Evolutionary conservation across 2,113 vertebrate genomes (phyloP).

Genomic region (Anser cygnoides): DNA sequence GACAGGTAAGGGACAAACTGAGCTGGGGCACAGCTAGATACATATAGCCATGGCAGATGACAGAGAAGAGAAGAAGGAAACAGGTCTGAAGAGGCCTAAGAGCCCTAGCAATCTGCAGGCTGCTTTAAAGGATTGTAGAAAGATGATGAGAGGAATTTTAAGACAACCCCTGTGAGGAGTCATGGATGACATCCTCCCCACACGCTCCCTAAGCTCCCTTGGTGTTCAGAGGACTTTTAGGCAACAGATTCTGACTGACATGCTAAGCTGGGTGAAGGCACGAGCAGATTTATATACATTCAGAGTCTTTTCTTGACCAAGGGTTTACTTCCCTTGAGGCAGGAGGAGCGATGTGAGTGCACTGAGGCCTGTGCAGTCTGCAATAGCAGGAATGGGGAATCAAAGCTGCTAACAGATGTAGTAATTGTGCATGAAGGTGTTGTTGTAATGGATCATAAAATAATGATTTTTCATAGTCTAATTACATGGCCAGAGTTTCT

Average conservation of each 20-base stretch:
- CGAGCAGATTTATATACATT: not conserved
- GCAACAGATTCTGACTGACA: not conserved
- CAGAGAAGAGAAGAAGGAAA: not conserved
- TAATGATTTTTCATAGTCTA: not conserved
- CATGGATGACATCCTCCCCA: not conserved
- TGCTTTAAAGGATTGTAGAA: not conserved
- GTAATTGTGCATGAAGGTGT: not conserved
- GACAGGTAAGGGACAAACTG: not conserved
- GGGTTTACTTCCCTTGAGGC: not conserved
- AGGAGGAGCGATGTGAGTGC: rapidly evolving
- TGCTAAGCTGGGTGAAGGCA: not conserved
- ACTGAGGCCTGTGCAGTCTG: not conserved
- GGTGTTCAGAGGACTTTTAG: not conserved
- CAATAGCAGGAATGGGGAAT: not conserved
- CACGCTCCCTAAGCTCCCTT: rapidly evolving
- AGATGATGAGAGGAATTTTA: not conserved
- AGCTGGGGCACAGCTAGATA: not conserved
- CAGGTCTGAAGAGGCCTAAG: not conserved
- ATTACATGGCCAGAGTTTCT: not conserved
- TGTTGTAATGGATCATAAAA: not conserved
- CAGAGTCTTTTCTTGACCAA: not conserved
- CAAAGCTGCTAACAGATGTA: not conserved
- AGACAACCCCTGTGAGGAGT: not conserved
- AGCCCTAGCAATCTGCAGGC: not conserved
- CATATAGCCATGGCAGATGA: not conserved